A percentile compares a stretch with the other conserved stretches of the same genome.
Conservation (phyloP, 2,113 vertebrate species). For the Phalacrocorax brasilianus region DNA sequence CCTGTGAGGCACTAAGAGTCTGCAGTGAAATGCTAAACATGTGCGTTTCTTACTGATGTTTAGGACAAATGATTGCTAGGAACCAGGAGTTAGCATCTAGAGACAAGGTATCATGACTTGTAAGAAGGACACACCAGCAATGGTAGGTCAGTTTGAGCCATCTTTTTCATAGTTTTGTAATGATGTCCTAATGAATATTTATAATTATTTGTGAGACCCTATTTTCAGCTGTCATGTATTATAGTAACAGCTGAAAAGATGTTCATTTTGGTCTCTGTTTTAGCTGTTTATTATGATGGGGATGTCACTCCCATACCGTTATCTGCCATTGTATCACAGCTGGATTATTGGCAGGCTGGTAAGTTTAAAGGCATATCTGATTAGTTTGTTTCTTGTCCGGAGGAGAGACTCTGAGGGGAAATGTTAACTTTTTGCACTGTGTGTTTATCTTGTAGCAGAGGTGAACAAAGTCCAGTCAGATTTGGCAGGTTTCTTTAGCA, state of each 20-base stretch:
- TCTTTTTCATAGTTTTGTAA: neutral
- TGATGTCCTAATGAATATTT: conserved; percentile 63
- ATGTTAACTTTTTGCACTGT: neutral
- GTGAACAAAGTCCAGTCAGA: neutral
- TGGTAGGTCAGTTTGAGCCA: neutral
- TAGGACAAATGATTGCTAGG: neutral
- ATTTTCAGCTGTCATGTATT: conserved; percentile 54
- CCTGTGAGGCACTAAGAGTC: neutral
- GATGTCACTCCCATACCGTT: conserved; percentile 31
- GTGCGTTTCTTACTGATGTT: neutral
- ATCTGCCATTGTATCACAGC: conserved; percentile 31
- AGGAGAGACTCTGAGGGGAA: neutral
- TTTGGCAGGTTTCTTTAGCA: neutral
- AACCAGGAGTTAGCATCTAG: neutral
- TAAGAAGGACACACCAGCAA: neutral
- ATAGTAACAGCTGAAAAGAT: conserved; percentile 56
- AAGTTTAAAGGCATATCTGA: neutral
- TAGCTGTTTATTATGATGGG: conserved; percentile 33
- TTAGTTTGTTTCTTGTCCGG: neutral
- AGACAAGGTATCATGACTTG: neutral
- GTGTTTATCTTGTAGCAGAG: neutral
- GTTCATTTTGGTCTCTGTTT: conserved; percentile 51
- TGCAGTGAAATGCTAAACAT: neutral
- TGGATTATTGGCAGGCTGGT: neutral
- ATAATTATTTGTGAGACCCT: conserved; percentile 52